phyloP scores from a whole-genome alignment of 2,888 invertebrate species.

The Eilema sororculum region DNA sequence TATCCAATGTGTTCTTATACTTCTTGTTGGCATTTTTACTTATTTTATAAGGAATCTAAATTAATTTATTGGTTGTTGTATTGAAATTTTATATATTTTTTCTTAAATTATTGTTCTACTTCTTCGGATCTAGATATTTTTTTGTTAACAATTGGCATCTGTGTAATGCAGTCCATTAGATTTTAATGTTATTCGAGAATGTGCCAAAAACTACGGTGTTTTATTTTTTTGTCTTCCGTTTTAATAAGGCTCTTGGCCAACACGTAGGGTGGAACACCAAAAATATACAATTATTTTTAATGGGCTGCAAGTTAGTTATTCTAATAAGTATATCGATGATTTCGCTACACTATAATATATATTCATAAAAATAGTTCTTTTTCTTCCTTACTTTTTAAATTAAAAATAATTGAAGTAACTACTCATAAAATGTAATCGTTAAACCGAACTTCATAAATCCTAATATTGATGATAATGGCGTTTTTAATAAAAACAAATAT shows the following conservation, averaged over 20 bases:
- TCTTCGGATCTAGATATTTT: slow-evolving; percentile 67
- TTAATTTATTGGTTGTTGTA: slow-evolving; percentile 87
- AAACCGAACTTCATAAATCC: slow-evolving; percentile 87
- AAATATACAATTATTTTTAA: slow-evolving; percentile 52
- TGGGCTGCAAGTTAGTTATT: slow-evolving; percentile 65
- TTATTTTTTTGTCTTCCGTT: slow-evolving; percentile 53
- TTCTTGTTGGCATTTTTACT: slow-evolving; percentile 87
- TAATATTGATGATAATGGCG: slow-evolving; percentile 87
- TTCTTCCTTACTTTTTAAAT: slow-evolving; percentile 79
- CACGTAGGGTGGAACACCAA: slow-evolving; percentile 52
- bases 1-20: slow-evolving; percentile 85
- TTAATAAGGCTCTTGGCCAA: slow-evolving; percentile 38
- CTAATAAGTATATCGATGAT: slow-evolving; percentile 48
- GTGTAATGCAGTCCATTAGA: slow-evolving; percentile 81
- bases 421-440: slow-evolving; percentile 87
- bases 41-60: slow-evolving; percentile 87
- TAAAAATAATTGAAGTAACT: slow-evolving; percentile 82
- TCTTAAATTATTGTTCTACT: slow-evolving; percentile 83
- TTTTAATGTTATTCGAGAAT: slow-evolving; percentile 56
- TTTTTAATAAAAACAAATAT: slow-evolving; percentile 87
- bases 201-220: slow-evolving; percentile 72
- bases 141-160: slow-evolving; percentile 79
- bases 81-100: slow-evolving; percentile 81
- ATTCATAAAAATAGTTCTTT: slow-evolving; percentile 73
- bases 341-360: slow-evolving; percentile 64